These are phyloP conservation scores for Protomyctophum bolini DNA, from an alignment of 2,113 vertebrate species.

Conservation along the genomic window DNA sequence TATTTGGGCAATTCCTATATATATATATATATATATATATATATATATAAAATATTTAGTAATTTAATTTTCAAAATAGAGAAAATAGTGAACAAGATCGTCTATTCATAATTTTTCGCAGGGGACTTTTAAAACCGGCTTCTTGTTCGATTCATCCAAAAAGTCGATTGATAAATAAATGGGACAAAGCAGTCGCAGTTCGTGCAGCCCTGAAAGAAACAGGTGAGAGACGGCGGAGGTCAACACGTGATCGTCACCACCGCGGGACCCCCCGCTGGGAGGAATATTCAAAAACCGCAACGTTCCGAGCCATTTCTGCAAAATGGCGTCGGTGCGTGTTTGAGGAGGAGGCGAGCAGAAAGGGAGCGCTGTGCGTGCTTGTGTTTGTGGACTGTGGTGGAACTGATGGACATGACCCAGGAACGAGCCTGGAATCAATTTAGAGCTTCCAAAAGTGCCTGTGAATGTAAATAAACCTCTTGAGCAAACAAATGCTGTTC, in stretches of 20 bases:
- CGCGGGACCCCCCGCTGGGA: slow-evolving; percentile 36
- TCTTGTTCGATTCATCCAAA: too few species aligned
- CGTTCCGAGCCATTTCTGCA: slow-evolving; percentile 59
- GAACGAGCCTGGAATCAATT: slow-evolving; percentile 81
- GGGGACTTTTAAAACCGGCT: too few species aligned
- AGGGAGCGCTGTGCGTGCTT: slow-evolving; percentile 63
- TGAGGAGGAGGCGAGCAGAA: slow-evolving; percentile 56
- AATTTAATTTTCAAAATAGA: too few species aligned
- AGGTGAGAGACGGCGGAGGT: slow-evolving; percentile 52
- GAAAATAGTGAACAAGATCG: too few species aligned
- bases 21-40: too few species aligned
- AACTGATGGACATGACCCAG: slow-evolving; percentile 79
- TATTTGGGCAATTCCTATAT: too few species aligned
- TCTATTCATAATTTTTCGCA: too few species aligned
- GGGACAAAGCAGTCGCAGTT: slow-evolving; percentile 8
- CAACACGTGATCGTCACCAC: slow-evolving; percentile 42
- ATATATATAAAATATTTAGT: too few species aligned
- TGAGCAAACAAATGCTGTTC: slow-evolving; percentile 77
- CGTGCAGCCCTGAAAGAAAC: neutral
- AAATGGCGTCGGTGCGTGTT: slow-evolving; percentile 63
- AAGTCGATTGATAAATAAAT: neutral
- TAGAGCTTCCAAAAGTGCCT: slow-evolving; percentile 75
- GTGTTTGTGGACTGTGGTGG: slow-evolving; percentile 72
- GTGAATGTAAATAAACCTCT: slow-evolving; percentile 80
- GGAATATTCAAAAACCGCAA: too few species aligned